phyloP scores from a whole-genome alignment of 2,888 invertebrate species.

The Eumacrocentrus americanus region DNA sequence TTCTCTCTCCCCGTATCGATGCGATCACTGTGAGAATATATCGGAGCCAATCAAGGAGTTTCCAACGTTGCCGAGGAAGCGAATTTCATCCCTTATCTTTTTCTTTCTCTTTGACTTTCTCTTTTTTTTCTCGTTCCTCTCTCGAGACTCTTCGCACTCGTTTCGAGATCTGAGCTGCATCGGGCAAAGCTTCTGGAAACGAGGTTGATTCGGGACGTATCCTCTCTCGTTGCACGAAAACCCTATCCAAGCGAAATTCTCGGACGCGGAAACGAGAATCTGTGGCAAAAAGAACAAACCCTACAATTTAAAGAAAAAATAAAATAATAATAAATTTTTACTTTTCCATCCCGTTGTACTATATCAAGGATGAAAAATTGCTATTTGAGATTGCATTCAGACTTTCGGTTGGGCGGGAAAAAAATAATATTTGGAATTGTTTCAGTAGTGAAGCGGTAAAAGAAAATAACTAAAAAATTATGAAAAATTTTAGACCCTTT shows the following conservation, averaged over 20 bases:
- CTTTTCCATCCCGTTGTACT: no score
- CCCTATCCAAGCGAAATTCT: slow-evolving; percentile 19
- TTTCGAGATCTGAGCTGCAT: background rate
- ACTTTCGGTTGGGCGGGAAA: no score
- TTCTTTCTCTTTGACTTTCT: no score
- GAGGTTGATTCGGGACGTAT: slow-evolving; percentile 19
- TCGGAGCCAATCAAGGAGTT: slow-evolving; percentile 16
- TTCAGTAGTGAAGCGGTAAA: no score
- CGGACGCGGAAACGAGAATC: slow-evolving; percentile 4
- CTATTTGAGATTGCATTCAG: no score
- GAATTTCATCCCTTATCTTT: slow-evolving; percentile 10
- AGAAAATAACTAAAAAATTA: no score
- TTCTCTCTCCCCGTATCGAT: slow-evolving; percentile 2
- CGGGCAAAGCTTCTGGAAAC: slow-evolving; percentile 9
- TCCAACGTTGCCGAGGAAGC: slow-evolving; percentile 18
- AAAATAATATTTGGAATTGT: no score
- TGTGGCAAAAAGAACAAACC: background rate
- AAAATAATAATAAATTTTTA: background rate
- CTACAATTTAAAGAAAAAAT: background rate
- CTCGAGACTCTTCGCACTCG: slow-evolving; percentile 1
- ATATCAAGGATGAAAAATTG: no score
- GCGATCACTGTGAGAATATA: slow-evolving; percentile 20
- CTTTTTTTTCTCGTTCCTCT: background rate
- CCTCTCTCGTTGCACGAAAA: slow-evolving; percentile 15
- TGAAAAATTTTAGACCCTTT: background rate